phyloP scores from a whole-genome alignment of 2,113 vertebrate genomes.

The Pseudorasbora parva region DNA sequence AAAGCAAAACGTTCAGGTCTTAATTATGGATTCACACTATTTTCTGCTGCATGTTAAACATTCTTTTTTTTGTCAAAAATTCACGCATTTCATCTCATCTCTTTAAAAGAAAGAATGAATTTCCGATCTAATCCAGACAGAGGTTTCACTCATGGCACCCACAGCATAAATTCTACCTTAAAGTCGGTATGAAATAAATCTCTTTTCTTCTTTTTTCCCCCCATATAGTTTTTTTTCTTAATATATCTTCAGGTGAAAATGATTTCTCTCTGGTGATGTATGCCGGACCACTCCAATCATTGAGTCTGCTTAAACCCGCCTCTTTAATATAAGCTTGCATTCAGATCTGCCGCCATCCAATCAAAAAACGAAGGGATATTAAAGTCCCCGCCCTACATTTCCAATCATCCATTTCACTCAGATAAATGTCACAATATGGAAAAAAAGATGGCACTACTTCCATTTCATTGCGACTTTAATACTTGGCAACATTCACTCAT shows the following conservation, averaged over 20 bases:
- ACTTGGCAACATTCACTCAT: background rate
- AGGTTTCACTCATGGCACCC: slow-evolving; percentile 1
- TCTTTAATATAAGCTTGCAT: background rate
- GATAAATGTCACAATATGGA: background rate
- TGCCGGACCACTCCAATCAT: background rate
- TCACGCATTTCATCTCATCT: background rate
- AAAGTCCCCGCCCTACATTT: background rate
- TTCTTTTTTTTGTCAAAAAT: background rate
- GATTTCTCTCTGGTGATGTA: background rate
- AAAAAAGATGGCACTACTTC: background rate
- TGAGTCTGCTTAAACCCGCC: background rate
- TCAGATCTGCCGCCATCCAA: background rate
- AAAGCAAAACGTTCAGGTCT: background rate
- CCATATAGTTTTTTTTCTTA: too few species aligned
- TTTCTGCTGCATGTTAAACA: background rate
- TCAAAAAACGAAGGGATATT: background rate
- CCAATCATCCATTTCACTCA: background rate
- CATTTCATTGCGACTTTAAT: background rate
- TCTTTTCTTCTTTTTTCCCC: too few species aligned
- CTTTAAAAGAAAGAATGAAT: background rate
- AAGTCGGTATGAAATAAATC: background rate
- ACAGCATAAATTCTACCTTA: background rate
- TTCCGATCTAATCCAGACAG: background rate
- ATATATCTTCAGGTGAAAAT: background rate
- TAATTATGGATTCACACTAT: background rate